A percentile compares a stretch with the other conserved stretches of the same genome.
These are phyloP conservation scores for Pseudolaguvia tuberculata DNA, from an alignment of 2,113 vertebrate genomes.

Conservation along the genomic window DNA sequence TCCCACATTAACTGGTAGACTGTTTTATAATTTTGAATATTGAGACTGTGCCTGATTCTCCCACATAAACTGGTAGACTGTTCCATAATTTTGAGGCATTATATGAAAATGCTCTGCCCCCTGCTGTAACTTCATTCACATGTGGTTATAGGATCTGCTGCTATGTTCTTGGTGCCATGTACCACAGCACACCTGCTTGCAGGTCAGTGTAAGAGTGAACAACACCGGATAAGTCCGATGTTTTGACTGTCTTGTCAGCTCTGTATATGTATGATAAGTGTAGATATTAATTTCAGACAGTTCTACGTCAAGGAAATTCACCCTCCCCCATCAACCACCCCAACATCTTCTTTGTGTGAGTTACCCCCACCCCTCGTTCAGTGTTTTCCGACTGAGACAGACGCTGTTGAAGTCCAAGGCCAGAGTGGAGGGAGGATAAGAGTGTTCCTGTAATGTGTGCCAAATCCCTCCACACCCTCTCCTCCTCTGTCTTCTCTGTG, in stretches of 20 bases:
- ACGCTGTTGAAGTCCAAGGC: conserved; percentile 52
- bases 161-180: neutral
- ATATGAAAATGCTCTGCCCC: too few relatives aligned
- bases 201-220: neutral
- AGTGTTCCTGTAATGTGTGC: conserved; percentile 50
- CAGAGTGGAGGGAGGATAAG: conserved; percentile 31
- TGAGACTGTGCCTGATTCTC: too few relatives aligned
- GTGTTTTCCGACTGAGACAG: neutral
- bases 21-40: too few relatives aligned
- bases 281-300: neutral
- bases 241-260: too few relatives aligned
- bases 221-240: too few relatives aligned
- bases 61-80: too few relatives aligned
- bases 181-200: neutral
- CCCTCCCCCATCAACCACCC: neutral
- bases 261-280: neutral
- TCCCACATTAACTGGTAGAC: too few relatives aligned
- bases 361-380: conserved; percentile 1
- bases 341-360: neutral
- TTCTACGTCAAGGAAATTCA: neutral
- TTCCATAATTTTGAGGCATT: too few relatives aligned
- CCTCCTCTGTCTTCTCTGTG: conserved; percentile 39
- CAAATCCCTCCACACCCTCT: conserved; percentile 28
- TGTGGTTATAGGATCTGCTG: neutral
- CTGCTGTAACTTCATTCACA: too few relatives aligned